These are phyloP conservation scores for Phania funesta DNA, from an alignment of 2,888 invertebrate genomes.

Conservation along the genomic window DNA sequence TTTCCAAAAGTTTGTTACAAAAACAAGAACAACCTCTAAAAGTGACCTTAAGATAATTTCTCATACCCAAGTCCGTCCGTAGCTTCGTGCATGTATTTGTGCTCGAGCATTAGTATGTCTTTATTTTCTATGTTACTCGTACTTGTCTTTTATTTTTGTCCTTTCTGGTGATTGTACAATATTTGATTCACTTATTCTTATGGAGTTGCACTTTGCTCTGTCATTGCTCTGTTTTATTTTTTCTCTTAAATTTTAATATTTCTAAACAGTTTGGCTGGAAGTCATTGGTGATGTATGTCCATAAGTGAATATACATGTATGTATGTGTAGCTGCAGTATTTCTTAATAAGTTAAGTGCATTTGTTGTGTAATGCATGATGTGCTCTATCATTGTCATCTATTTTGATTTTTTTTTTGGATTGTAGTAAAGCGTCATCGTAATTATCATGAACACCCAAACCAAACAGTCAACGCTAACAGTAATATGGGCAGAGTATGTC, in stretches of 20 bases:
- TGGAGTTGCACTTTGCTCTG: constrained; percentile 24
- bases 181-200: constrained; percentile 39
- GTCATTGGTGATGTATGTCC: neutral
- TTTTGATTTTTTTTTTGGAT: constrained; percentile 5
- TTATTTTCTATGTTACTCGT: constrained; percentile 11
- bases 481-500: constrained; percentile 62
- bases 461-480: constrained; percentile 39
- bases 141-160: neutral
- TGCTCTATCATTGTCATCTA: constrained; percentile 67
- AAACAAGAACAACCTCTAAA: neutral
- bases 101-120: constrained; percentile 1
- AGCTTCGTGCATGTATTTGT: neutral
- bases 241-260: too few relatives aligned
- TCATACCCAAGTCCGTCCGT: neutral
- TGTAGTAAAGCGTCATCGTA: constrained; percentile 61
- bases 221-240: neutral
- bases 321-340: constrained; percentile 5
- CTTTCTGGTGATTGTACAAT: constrained; percentile 27
- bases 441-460: constrained; percentile 60
- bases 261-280: neutral
- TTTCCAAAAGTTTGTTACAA: neutral
- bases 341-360: neutral
- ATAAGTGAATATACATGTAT: neutral
- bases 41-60: constrained; percentile 21
- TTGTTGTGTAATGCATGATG: constrained; percentile 51